Conservation (phyloP, 1,140 invertebrate genomes). For the Cecropterus lyciades region DNA sequence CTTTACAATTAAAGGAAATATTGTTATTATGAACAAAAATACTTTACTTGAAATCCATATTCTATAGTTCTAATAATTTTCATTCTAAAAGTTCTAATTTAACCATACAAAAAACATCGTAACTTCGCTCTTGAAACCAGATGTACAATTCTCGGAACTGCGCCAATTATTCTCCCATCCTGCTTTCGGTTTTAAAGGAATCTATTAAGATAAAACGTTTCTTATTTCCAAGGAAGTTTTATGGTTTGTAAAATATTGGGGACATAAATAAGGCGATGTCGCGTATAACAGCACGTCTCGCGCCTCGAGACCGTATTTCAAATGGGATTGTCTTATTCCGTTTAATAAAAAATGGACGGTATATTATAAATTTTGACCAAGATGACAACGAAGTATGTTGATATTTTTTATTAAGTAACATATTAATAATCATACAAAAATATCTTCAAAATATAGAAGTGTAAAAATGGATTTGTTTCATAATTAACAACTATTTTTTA, state of each 20-base stretch:
- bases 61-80: too few species aligned
- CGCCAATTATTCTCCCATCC: constrained; percentile 33
- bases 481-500: too few species aligned
- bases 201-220: constrained; percentile 79
- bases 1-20: too few species aligned
- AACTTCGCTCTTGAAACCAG: constrained; percentile 5
- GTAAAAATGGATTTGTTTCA: too few species aligned
- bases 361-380: constrained; percentile 43
- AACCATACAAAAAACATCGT: too few species aligned
- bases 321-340: constrained; percentile 68
- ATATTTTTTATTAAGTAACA: too few species aligned
- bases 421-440: too few species aligned
- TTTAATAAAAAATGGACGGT: constrained; percentile 62
- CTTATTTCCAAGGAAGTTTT: constrained; percentile 77
- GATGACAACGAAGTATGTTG: too few species aligned
- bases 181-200: constrained; percentile 59
- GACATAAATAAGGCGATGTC: constrained; percentile 77
- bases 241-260: constrained; percentile 82
- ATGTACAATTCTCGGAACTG: constrained; percentile 28
- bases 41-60: too few species aligned
- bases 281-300: constrained; percentile 76
- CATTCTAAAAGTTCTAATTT: too few species aligned
- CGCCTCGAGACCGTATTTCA: constrained; percentile 71
- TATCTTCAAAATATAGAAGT: too few species aligned
- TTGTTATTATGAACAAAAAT: too few species aligned